Evolutionary conservation across 1,140 invertebrate species (phyloP).

Genomic region (Steinernema khuongi): DNA sequence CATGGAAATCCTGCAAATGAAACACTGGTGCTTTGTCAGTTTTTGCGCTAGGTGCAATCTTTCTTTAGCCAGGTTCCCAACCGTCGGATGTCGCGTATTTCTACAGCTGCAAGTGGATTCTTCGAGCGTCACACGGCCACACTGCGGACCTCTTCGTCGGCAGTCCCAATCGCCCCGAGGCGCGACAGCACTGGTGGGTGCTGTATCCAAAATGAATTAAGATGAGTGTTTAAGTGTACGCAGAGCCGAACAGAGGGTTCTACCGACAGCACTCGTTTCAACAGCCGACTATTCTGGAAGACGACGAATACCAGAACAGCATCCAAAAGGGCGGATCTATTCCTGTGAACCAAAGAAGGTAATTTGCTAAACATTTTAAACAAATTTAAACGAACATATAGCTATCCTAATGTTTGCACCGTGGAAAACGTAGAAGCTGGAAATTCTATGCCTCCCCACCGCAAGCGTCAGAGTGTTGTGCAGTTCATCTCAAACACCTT

Average conservation of each 20-base stretch:
- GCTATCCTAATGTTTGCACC: slow-evolving; percentile 33
- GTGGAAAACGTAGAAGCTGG: slow-evolving; percentile 18
- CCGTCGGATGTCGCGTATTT: slow-evolving; percentile 42
- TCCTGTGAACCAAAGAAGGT: slow-evolving; percentile 18
- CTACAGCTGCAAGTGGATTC: slow-evolving; percentile 40
- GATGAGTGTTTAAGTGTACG: not conserved
- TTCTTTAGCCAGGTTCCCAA: slow-evolving; percentile 39
- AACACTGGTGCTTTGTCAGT: not conserved
- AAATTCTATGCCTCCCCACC: not conserved
- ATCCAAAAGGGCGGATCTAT: slow-evolving; percentile 21
- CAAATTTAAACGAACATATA: slow-evolving; percentile 26
- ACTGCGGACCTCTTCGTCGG: slow-evolving; percentile 11
- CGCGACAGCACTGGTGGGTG: not conserved
- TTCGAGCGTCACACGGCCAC: slow-evolving; percentile 33
- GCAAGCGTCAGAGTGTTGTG: not conserved
- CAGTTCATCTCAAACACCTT: slow-evolving; percentile 6
- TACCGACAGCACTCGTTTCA: slow-evolving; percentile 26
- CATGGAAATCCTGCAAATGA: slow-evolving; percentile 6
- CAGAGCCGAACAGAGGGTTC: not conserved
- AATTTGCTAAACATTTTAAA: slow-evolving; percentile 2
- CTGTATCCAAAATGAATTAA: slow-evolving; percentile 18
- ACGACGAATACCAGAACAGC: slow-evolving; percentile 31
- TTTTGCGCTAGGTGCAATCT: not conserved
- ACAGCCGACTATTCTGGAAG: slow-evolving; percentile 35
- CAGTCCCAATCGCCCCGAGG: slow-evolving; percentile 24